Conservation (phyloP, 2,113 vertebrate species). For the Anhinga anhinga region DNA sequence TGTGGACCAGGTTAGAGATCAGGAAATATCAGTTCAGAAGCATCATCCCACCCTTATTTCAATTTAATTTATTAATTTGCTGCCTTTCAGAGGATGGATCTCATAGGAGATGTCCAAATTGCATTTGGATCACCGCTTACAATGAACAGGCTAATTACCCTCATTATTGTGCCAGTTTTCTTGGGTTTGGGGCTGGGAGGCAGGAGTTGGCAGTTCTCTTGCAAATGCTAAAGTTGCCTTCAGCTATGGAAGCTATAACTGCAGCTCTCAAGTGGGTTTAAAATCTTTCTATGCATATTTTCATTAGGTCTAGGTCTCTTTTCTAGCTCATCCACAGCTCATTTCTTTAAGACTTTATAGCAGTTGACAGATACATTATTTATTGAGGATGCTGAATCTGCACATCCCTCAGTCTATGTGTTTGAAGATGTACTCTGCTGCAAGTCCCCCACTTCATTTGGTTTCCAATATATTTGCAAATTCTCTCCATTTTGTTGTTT, state of each 20-base stretch:
- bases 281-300: not conserved
- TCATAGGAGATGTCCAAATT: not conserved
- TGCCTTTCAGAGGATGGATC: not conserved
- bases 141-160: not conserved
- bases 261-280: not conserved
- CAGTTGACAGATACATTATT: constrained; percentile 17
- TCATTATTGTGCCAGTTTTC: not conserved
- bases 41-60: not conserved
- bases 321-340: not conserved
- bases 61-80: not conserved
- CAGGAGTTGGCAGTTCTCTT: not conserved
- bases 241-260: not conserved
- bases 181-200: not conserved
- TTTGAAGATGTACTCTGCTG: not conserved
- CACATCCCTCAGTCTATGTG: not conserved
- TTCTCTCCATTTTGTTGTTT: not conserved
- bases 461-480: not conserved
- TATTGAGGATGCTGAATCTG: constrained; percentile 26
- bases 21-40: not conserved
- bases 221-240: not conserved
- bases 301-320: not conserved
- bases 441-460: not conserved
- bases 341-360: not conserved
- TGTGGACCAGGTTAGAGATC: not conserved
- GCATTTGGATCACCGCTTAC: not conserved